phyloP scores from a whole-genome alignment of 35 echinoderm and acorn worm species.

The Ptychodera flava region DNA sequence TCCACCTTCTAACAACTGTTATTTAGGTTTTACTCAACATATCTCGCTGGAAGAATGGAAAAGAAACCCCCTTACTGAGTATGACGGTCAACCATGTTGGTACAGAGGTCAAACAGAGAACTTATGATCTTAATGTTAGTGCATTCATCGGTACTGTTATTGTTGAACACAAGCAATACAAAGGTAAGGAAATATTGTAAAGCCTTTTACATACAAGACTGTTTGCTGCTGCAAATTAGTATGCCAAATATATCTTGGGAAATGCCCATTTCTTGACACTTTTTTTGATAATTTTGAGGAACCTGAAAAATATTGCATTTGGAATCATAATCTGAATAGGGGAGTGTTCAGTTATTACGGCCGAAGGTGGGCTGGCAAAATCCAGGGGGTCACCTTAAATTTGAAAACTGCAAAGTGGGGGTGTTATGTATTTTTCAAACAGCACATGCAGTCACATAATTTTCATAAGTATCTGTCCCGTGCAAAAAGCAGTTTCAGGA shows the following conservation, averaged over 20 bases:
- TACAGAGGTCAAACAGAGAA: conserved; percentile 44
- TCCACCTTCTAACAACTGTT: too few species aligned
- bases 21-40: conserved; percentile 72
- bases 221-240: background rate
- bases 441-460: too few species aligned
- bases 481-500: too few species aligned
- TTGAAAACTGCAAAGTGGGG: too few species aligned
- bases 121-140: conserved; percentile 52
- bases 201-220: background rate
- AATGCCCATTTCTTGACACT: background rate
- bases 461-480: too few species aligned
- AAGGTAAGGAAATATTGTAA: conserved; percentile 51
- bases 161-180: conserved; percentile 72
- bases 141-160: conserved; percentile 69
- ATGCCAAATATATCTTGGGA: background rate
- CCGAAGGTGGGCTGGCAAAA: too few species aligned
- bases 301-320: background rate
- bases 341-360: too few species aligned
- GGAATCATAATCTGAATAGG: too few species aligned
- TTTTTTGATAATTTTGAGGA: background rate
- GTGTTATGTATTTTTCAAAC: too few species aligned
- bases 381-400: too few species aligned
- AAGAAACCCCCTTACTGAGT: conserved; percentile 50
- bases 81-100: conserved; percentile 53
- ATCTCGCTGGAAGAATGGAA: conserved; percentile 30